A percentile compares a stretch with the other conserved stretches of the same genome.
Evolutionary conservation across 2,888 invertebrate species (phyloP).

Genomic region (Loripinus fragilis): DNA sequence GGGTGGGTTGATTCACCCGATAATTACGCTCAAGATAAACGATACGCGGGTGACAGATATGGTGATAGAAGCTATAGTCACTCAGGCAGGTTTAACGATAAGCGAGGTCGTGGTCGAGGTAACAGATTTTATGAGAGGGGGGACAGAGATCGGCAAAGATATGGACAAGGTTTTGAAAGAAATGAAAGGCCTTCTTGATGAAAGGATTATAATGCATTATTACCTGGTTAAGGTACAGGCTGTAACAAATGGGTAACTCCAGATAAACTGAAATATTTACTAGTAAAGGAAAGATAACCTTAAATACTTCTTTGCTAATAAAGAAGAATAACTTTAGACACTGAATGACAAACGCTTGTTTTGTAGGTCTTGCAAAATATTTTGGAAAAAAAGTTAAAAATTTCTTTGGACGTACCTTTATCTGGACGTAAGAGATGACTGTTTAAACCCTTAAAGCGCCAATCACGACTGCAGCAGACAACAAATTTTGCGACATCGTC

Average conservation of each 20-base stretch:
- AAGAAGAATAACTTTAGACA: no score
- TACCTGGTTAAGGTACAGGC: background rate
- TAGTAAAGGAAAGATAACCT: no score
- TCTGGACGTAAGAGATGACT: no score
- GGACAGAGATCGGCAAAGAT: constrained; percentile 34
- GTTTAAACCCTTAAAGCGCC: no score
- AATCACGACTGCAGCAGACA: no score
- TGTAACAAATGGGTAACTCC: background rate
- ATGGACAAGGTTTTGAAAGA: constrained; percentile 12
- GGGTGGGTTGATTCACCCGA: constrained; percentile 21
- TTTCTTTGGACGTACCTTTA: no score
- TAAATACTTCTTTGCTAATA: no score
- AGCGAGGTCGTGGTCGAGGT: constrained; percentile 25
- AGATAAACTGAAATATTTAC: no score
- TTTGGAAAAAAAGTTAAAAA: no score
- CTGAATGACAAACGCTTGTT: no score
- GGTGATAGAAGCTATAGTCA: constrained; percentile 32
- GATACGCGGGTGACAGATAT: constrained; percentile 18
- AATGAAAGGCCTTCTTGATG: constrained; percentile 24
- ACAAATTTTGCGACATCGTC: no score
- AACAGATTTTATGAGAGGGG: constrained; percentile 22
- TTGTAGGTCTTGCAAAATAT: no score
- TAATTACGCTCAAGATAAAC: constrained; percentile 18
- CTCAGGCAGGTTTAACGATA: background rate
- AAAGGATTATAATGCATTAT: constrained; percentile 22